Evolutionary conservation across 2,113 vertebrate species (phyloP).

Genomic region (Platichthys stellatus): DNA sequence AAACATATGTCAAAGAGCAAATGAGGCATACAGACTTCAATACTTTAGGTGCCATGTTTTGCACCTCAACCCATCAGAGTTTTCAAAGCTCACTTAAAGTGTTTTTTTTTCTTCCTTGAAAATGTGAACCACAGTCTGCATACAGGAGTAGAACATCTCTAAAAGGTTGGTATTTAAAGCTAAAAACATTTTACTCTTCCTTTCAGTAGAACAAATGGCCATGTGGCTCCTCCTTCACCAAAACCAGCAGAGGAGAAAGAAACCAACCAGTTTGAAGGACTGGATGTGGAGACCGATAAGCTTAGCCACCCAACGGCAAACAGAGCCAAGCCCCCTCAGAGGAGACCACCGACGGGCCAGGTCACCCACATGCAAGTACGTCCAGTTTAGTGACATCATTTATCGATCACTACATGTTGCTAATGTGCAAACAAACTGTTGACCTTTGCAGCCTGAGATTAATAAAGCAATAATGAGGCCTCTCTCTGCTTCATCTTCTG

Average conservation of each 20-base stretch:
- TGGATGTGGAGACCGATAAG: constrained; percentile 76
- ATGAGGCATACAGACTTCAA: background rate
- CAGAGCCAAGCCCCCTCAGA: constrained; percentile 82
- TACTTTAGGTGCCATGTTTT: constrained; percentile 10
- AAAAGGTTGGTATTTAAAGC: background rate
- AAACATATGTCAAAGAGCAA: background rate
- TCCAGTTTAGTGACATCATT: background rate
- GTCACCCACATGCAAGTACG: constrained; percentile 46
- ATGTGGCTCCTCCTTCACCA: constrained; percentile 39
- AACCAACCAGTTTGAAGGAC: constrained; percentile 71
- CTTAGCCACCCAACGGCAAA: constrained; percentile 82
- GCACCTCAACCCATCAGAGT: constrained; percentile 31
- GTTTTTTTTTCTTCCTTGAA: background rate
- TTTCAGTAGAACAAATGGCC: constrained; percentile 64
- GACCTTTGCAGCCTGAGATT: constrained; percentile 24
- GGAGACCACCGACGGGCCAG: constrained; percentile 77
- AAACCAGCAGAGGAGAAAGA: constrained; percentile 65
- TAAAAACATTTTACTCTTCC: background rate
- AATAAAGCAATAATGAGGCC: background rate
- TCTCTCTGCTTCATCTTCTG: constrained; percentile 7
- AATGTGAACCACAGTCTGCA: background rate
- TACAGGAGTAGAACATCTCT: too few relatives aligned
- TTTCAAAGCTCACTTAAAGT: background rate
- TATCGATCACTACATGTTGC: background rate
- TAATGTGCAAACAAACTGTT: background rate